phyloP scores from a whole-genome alignment of 2,113 vertebrate species.

The Anoplopoma fimbria region DNA sequence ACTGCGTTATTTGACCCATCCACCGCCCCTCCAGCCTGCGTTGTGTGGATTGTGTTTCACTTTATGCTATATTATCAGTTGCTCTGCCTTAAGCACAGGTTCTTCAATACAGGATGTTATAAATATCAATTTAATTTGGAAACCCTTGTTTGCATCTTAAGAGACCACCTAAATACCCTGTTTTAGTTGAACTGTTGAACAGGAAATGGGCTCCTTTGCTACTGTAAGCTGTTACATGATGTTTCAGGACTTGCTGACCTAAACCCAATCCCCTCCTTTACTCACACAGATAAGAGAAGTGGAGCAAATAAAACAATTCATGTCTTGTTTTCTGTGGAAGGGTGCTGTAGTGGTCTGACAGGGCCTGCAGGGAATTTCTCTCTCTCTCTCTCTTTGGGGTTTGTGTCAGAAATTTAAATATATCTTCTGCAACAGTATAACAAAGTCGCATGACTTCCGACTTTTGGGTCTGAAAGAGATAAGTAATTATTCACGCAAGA shows the following conservation, averaged over 20 bases:
- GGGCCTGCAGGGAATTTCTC: constrained; percentile 4
- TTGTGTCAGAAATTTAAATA: constrained; percentile 44
- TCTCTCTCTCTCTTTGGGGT: constrained; percentile 1
- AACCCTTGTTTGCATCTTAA: not conserved
- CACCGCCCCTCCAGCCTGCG: too few relatives aligned
- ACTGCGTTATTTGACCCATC: too few relatives aligned
- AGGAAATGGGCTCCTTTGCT: constrained; percentile 17
- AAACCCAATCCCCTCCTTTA: constrained; percentile 3
- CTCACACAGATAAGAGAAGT: not conserved
- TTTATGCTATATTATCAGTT: too few relatives aligned
- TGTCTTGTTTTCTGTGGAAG: constrained; percentile 6
- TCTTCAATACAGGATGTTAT: not conserved
- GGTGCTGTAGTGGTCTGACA: not conserved
- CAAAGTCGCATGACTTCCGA: too few relatives aligned
- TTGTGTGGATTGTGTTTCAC: too few relatives aligned
- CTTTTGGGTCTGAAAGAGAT: too few relatives aligned
- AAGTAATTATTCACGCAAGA: too few relatives aligned
- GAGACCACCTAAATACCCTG: not conserved
- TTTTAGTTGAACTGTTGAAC: constrained; percentile 24
- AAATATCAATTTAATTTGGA: not conserved
- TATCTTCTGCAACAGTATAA: not conserved
- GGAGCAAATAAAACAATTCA: constrained; percentile 26
- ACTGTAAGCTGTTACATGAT: constrained; percentile 25
- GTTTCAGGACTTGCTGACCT: constrained; percentile 16
- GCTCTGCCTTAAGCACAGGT: too few relatives aligned